Evolutionary conservation across 2,888 invertebrate species (phyloP).

Genomic region (Serripes groenlandicus): DNA sequence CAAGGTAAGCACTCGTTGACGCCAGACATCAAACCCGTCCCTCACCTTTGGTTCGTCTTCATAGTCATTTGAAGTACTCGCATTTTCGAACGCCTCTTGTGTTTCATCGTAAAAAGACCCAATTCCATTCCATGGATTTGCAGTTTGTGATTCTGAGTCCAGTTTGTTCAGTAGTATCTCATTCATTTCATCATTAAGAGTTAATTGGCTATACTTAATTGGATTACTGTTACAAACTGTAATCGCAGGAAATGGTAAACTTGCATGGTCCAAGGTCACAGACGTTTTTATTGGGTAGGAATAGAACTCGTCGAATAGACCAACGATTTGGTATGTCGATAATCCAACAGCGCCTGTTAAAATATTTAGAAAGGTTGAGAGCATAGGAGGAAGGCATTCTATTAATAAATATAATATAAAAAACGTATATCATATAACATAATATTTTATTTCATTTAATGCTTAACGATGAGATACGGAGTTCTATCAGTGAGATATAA

Average conservation of each 20-base stretch:
- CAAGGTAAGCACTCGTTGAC: neutral
- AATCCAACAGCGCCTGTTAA: constrained; percentile 38
- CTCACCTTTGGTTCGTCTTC: neutral
- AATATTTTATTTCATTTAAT: no score
- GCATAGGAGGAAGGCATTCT: no score
- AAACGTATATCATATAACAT: no score
- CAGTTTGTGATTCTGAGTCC: neutral
- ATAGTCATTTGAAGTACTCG: neutral
- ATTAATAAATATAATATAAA: no score
- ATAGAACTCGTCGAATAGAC: constrained; percentile 43
- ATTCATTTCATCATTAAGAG: neutral
- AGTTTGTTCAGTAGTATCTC: constrained; percentile 1
- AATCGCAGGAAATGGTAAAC: constrained; percentile 68
- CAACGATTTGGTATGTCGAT: constrained; percentile 47
- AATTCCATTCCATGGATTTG: neutral
- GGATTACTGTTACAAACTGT: constrained; percentile 74
- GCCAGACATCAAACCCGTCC: neutral
- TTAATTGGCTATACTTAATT: constrained; percentile 4
- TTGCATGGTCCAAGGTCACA: constrained; percentile 60
- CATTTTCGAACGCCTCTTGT: neutral
- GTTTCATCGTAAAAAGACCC: neutral
- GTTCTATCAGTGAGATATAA: no score
- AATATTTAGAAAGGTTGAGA: no score
- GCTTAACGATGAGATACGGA: no score
- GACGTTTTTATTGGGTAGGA: constrained; percentile 62